Evolutionary conservation across 92 coral and sea anemone species (phyloP).

Genomic region (Porites lobata): DNA sequence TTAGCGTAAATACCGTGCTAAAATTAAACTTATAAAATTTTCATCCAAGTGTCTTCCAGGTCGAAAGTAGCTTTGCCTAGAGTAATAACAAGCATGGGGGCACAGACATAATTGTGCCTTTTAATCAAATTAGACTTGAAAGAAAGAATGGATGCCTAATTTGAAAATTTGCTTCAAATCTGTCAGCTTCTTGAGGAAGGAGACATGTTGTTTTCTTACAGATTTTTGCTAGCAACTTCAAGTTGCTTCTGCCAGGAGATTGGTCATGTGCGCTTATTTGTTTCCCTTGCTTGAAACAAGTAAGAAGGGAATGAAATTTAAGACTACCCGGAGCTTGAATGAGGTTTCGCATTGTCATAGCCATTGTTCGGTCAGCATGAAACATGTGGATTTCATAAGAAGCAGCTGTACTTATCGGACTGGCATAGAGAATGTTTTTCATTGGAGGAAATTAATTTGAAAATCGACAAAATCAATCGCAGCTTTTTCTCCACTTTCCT

Average conservation of each 20-base stretch:
- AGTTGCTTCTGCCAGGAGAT: neutral
- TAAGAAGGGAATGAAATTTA: neutral
- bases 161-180: neutral
- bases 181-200: neutral
- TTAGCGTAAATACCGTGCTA: neutral
- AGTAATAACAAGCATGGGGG: neutral
- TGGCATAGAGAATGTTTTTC: neutral
- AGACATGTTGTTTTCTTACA: neutral
- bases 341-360: constrained; percentile 34
- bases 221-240: neutral
- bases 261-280: constrained; percentile 17
- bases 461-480: too few species aligned
- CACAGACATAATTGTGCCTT: constrained; percentile 1
- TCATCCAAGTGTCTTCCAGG: neutral
- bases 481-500: neutral
- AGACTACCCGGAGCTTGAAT: constrained; percentile 21
- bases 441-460: neutral
- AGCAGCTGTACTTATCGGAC: constrained; percentile 33
- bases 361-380: constrained; percentile 37
- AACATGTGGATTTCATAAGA: constrained; percentile 39
- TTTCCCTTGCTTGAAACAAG: neutral
- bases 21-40: neutral
- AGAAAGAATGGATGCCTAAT: neutral
- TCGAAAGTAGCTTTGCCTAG: neutral
- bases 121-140: constrained; percentile 28